Evolutionary conservation across 2,888 invertebrate genomes (phyloP), one percentile per base, ranked within the genome.

Genomic region (Autographa pulchrina): DNA sequence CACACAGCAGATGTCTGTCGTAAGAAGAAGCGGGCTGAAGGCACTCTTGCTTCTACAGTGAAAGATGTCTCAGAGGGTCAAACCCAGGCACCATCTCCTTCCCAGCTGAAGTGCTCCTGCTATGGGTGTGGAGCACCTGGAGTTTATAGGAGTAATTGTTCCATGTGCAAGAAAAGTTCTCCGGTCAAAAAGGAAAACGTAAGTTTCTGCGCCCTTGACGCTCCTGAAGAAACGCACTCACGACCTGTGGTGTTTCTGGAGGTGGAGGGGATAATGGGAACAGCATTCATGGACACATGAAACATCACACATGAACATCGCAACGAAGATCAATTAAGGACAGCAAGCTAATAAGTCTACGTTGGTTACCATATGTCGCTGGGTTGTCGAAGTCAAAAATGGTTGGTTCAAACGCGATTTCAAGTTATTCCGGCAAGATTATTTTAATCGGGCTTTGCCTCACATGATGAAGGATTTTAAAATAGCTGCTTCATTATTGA

Each of bases 121-220:
- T 78, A 76, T 25, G 78, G 77, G 1, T 81, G 82, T 52, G 75
- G 78, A 14, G 38, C 70, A 35, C 77, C 76, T 38, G 80, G 77
- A 11, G 70, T 81, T 16, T 62, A 70, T 2, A 48, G 75, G 16
- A 68, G 72, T 3, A 74, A 67, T n/a, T 70, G 70, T 20, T 0
- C 35, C 25, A 64, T 61, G 2, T 68, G 74, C 32, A 35, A 31
- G 11, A 38, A 62, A 13, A 56, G 5, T 14, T 4, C n/a, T n/a
- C 20, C 25, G n/a, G 9, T 65, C 13, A 56, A 65, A 62, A 43
- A 18, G 16, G 48, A 68, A 20, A 32, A 74, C 2, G 0, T 74
- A 1, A n/a, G 64, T 8, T 74, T 74, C 58, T 73, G 73, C 38
- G 54, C 74, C 1, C 35, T 67, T 20, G 18, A 61, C 31, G 18